Evolutionary conservation across 2,888 invertebrate species (phyloP).

Genomic region (Halictus quadricinctus): DNA sequence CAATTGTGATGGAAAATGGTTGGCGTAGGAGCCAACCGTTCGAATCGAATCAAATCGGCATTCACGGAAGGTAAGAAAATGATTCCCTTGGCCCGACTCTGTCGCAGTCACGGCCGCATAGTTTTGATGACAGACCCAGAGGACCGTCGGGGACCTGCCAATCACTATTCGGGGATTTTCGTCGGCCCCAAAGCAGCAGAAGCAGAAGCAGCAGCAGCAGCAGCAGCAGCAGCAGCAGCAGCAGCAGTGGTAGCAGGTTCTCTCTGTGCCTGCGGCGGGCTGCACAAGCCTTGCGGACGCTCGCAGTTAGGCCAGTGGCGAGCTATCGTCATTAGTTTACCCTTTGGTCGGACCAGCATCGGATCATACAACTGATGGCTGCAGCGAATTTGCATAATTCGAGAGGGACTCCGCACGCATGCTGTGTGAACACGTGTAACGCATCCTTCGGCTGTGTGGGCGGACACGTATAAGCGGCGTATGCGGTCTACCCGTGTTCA

Average conservation of each 20-base stretch:
- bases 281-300: constrained; percentile 24
- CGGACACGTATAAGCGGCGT: constrained; percentile 4
- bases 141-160: constrained; percentile 73
- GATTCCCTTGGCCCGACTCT: constrained; percentile 59
- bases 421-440: constrained; percentile 44
- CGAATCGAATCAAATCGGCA: constrained; percentile 68
- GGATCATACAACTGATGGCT: constrained; percentile 56
- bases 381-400: constrained; percentile 66
- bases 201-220: neutral
- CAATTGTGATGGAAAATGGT: constrained; percentile 51
- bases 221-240: neutral
- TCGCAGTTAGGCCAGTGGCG: constrained; percentile 47
- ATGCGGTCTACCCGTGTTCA: constrained; percentile 43
- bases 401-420: constrained; percentile 47
- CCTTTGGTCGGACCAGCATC: constrained; percentile 42
- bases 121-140: constrained; percentile 74
- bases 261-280: neutral
- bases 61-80: constrained; percentile 67
- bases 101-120: constrained; percentile 74
- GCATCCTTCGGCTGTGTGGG: constrained; percentile 10
- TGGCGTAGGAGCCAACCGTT: constrained; percentile 46
- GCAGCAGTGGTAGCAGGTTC: neutral
- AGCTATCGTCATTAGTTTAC: constrained; percentile 57
- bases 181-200: constrained; percentile 26
- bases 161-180: constrained; percentile 73